These are phyloP conservation scores for Micromussa lordhowensis DNA, from an alignment of 92 coral and sea anemone species.

Conservation along the genomic window DNA sequence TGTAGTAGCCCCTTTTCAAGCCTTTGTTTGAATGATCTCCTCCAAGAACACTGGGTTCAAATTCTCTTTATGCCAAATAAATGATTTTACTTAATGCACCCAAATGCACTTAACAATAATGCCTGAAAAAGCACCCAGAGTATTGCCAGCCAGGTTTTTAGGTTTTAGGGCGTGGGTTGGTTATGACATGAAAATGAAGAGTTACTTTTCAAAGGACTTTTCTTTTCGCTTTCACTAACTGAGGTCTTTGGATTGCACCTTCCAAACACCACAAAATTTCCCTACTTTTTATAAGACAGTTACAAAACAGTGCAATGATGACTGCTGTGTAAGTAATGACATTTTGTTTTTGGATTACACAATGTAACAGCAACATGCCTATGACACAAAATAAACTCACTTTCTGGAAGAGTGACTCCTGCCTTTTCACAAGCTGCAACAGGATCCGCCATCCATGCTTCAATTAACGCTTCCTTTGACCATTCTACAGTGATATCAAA, in stretches of 20 bases:
- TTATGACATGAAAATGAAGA: no score
- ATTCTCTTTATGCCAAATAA: no score
- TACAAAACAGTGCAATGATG: neutral
- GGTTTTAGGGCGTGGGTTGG: no score
- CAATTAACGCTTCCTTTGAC: constrained; percentile 93
- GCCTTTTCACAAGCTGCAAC: constrained; percentile 93
- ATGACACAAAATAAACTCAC: constrained; percentile 34
- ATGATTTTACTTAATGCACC: neutral
- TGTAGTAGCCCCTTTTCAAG: no score
- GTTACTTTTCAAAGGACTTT: no score
- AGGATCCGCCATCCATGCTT: constrained; percentile 96
- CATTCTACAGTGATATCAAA: constrained; percentile 66
- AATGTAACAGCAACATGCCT: no score
- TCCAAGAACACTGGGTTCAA: neutral
- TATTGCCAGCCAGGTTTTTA: no score
- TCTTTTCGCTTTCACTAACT: neutral
- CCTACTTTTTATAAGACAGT: neutral
- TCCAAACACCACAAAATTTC: neutral
- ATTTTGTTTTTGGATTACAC: neutral
- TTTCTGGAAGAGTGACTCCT: constrained; percentile 89
- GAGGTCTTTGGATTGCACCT: neutral
- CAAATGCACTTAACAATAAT: neutral
- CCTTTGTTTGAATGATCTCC: neutral
- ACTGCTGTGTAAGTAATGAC: neutral
- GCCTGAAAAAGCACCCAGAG: no score